Evolutionary conservation across 2,797 vertebrate species (phyloP).

Genomic region (Rhyacichthys aspro): DNA sequence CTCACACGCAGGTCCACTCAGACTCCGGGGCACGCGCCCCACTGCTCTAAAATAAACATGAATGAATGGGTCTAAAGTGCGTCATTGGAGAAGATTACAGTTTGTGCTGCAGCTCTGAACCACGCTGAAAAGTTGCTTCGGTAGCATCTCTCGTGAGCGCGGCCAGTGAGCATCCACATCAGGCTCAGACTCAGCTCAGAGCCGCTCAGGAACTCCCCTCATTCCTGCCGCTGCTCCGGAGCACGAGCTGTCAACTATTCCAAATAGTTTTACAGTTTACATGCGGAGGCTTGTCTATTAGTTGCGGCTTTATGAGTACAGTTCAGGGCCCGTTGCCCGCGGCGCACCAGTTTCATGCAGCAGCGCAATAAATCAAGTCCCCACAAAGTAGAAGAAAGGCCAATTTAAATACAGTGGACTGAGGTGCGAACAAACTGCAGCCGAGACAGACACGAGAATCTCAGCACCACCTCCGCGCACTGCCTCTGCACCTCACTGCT

Average conservation of each 20-base stretch:
- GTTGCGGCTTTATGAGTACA: slow-evolving; percentile 69
- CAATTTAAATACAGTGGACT: slow-evolving; percentile 45
- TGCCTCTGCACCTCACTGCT: no score
- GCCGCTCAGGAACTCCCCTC: slow-evolving; percentile 41
- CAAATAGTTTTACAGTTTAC: slow-evolving; percentile 81
- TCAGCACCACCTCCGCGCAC: no score
- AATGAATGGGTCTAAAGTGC: neutral
- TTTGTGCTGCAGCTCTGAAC: neutral
- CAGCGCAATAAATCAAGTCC: slow-evolving; percentile 57
- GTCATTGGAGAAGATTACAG: no score
- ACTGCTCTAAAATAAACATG: no score
- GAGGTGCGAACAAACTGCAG: slow-evolving; percentile 4
- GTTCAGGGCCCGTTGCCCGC: slow-evolving; percentile 43
- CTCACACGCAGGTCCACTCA: no score
- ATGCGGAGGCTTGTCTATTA: slow-evolving; percentile 77
- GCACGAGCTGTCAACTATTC: slow-evolving; percentile 76
- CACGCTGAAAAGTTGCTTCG: neutral
- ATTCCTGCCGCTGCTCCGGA: slow-evolving; percentile 38
- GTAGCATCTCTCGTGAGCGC: slow-evolving; percentile 10
- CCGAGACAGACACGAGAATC: no score
- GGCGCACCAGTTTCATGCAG: slow-evolving; percentile 39
- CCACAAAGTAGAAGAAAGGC: slow-evolving; percentile 15
- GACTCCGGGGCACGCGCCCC: neutral
- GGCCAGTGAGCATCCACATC: slow-evolving; percentile 14
- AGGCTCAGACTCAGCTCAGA: neutral